A percentile compares a stretch with the other conserved stretches of the same genome.
Conservation (phyloP, 2,113 vertebrate genomes). For the Bubo bubo region DNA sequence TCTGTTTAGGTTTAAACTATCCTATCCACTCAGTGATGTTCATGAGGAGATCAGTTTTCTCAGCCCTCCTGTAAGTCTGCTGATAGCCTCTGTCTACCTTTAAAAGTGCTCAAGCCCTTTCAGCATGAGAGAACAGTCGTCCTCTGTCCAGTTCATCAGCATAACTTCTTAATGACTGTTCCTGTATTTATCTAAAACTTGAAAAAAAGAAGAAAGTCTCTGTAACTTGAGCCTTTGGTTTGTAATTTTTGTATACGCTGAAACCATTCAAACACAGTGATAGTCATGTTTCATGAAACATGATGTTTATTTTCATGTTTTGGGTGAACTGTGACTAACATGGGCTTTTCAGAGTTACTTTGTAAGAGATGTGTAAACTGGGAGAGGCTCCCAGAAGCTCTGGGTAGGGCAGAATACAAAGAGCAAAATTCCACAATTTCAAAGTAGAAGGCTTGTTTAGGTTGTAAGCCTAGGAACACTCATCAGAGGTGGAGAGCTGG, state of each 20-base stretch:
- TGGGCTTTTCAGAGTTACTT: neutral
- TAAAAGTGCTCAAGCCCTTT: neutral
- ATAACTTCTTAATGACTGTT: neutral
- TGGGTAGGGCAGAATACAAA: neutral
- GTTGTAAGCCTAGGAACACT: neutral
- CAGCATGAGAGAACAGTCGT: neutral
- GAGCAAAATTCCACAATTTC: neutral
- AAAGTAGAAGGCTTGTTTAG: neutral
- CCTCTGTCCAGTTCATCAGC: neutral
- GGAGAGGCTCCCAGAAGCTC: neutral
- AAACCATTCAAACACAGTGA: neutral
- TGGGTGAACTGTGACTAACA: neutral
- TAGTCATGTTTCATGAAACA: neutral
- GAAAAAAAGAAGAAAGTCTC: neutral
- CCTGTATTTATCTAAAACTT: neutral
- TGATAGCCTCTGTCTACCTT: neutral
- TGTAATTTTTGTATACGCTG: neutral
- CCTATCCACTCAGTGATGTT: neutral
- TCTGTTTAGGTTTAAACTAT: neutral
- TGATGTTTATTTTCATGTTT: neutral
- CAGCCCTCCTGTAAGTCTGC: neutral
- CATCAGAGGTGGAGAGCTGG: neutral
- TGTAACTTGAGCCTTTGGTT: neutral
- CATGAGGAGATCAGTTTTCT: neutral
- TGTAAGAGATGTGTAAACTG: neutral